Evolutionary conservation across 2,888 invertebrate species (phyloP).

Genomic region (Dusona sp.): DNA sequence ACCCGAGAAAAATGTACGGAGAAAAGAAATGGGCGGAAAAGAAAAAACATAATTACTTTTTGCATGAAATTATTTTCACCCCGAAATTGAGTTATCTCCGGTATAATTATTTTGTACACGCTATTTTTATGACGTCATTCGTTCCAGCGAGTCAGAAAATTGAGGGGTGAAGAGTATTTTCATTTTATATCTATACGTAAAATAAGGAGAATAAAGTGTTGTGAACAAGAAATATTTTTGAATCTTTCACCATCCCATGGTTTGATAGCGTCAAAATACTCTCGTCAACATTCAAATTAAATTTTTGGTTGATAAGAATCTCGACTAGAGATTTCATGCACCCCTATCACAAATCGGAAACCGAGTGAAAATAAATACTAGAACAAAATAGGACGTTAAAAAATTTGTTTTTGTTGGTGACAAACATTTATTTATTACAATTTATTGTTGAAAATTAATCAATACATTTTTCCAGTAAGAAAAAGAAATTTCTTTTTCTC

Average conservation of each 20-base stretch:
- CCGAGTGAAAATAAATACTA: neutral
- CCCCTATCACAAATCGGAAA: too few species aligned
- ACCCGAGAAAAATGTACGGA: neutral
- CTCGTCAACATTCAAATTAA: too few species aligned
- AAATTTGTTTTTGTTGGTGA: neutral
- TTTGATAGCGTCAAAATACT: too few species aligned
- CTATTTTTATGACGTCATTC: neutral
- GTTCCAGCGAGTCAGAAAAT: constrained; percentile 8
- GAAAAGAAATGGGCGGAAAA: neutral
- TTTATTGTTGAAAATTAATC: neutral
- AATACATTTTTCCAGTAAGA: neutral
- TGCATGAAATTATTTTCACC: neutral
- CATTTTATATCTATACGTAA: neutral
- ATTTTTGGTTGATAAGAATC: too few species aligned
- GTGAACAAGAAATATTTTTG: neutral
- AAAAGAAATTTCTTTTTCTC: neutral
- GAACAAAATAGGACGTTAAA: neutral
- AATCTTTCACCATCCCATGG: too few species aligned
- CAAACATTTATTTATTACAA: neutral
- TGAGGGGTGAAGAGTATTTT: neutral
- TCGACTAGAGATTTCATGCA: too few species aligned
- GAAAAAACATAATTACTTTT: neutral
- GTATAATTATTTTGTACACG: neutral
- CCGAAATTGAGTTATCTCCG: neutral
- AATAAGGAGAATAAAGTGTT: neutral